A percentile compares a stretch with the other conserved stretches of the same genome.
Conservation (phyloP, 2,797 vertebrate species). For the Apogon talboti region DNA sequence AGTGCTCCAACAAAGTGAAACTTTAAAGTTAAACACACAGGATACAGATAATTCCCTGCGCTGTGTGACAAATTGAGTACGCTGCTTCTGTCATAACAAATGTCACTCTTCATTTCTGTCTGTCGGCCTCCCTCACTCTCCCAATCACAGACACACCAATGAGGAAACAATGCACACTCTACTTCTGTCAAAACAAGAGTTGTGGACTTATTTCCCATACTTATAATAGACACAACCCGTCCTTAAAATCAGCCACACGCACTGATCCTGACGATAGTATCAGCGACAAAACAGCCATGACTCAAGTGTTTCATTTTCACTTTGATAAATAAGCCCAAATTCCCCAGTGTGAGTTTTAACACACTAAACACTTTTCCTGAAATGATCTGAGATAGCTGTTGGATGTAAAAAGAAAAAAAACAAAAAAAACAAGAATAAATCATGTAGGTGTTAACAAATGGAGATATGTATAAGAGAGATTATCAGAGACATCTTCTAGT, state of each 20-base stretch:
- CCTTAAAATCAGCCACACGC: conserved; percentile 2
- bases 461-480: no score
- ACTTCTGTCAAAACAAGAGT: conserved; percentile 63
- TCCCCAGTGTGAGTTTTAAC: no score
- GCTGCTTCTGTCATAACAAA: conserved; percentile 48
- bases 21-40: conserved; percentile 10
- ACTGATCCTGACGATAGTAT: conserved; percentile 15
- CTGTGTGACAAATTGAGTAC: conserved; percentile 42
- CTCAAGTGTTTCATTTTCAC: no score
- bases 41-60: conserved; percentile 35
- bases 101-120: conserved; percentile 47
- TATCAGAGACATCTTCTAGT: no score
- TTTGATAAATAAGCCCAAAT: no score
- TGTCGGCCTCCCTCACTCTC: conserved; percentile 19
- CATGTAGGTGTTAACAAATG: no score
- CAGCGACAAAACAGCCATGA: neutral
- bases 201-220: conserved; percentile 43
- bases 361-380: no score
- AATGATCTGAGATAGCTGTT: no score
- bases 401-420: no score
- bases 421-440: no score
- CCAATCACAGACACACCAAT: conserved; percentile 31
- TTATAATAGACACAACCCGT: conserved; percentile 14
- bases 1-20: conserved; percentile 14
- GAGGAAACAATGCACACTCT: conserved; percentile 15